These are phyloP conservation scores for Scaptomyza hsui DNA, from an alignment of 1,140 invertebrate genomes.

Conservation along the genomic window DNA sequence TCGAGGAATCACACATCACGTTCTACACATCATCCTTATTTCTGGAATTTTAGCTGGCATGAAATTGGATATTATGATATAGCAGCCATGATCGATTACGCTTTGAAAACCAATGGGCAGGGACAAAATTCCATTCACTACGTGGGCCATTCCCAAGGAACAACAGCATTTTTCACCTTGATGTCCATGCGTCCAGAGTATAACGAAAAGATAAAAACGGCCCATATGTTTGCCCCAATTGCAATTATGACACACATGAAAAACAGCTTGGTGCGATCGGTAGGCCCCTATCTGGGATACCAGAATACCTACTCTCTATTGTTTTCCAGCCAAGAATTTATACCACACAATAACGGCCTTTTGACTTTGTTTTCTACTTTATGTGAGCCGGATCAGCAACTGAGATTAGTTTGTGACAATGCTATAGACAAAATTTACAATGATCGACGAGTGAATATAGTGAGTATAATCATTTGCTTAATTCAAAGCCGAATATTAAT, in stretches of 20 bases:
- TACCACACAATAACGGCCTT: conserved; percentile 62
- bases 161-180: conserved; percentile 85
- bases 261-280: conserved; percentile 65
- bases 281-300: conserved; percentile 61
- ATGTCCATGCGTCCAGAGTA: conserved; percentile 86
- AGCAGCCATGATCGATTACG: conserved; percentile 88
- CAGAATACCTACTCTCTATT: conserved; percentile 78
- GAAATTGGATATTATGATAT: conserved; percentile 89
- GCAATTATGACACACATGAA: conserved; percentile 82
- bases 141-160: conserved; percentile 87
- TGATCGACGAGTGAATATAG: conserved; percentile 51
- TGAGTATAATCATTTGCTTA: conserved; percentile 19
- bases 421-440: conserved; percentile 9
- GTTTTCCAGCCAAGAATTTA: conserved; percentile 82
- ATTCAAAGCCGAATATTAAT: too few relatives aligned
- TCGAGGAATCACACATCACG: conserved; percentile 84
- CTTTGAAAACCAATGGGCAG: conserved; percentile 85
- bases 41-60: conserved; percentile 87
- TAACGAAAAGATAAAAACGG: conserved; percentile 85
- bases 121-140: conserved; percentile 86
- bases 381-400: conserved; percentile 83
- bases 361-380: conserved; percentile 70
- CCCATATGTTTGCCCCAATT: conserved; percentile 87
- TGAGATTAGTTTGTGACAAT: conserved; percentile 43
- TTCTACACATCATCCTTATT: conserved; percentile 85